Base-by-base conservation (phyloP, 2,113 vertebrate genomes). In the Hippocampus abdominalis region DNA sequence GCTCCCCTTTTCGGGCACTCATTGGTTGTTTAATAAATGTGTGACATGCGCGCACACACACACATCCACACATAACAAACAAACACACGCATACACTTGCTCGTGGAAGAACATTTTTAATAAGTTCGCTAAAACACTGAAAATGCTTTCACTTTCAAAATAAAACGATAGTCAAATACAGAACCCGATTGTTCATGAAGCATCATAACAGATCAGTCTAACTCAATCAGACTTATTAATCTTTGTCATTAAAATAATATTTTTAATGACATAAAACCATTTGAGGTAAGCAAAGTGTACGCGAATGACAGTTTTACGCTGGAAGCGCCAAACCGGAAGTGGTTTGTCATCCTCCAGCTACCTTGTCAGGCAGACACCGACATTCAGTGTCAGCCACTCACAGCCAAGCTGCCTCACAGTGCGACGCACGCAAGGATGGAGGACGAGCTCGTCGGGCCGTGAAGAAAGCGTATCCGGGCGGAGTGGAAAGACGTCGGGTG, bases 1-100 rank as follows among this genome's bases (percentile, higher is more conserved):
- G 83, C 79, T 84, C 81, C 51, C 21, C 86, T 88, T 90, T 88
- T 89, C 89, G 84, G 70, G 20, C 74, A 77, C 69, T 72, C 79
- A 79, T 75, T 27, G 53, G 56, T 62, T 70, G 85, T 75, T 80
- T 75, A 86, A 86, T 3, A 2, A 86, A 85, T 8, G 8, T n/a
- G 21, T 3, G 51, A n/a, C 51, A n/a, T 8, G 6, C 2, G 15
- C 21, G 20, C 48, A 15, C 42, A n/a, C n/a, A n/a, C 32, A 15
- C 32, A 36, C 5, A 6, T 36, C 32, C 32, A 36, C 32, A 36
- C 32, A 36, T 6, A 32, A 32, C 32, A 32, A 32, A 32, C 32
- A 32, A 32, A 32, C 32, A 27, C 1, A 32, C 32, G 4, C 32
- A 36, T 15, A 4, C 51, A 23, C 51, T 11, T 21, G 51, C 21